Evolutionary conservation across 1,140 invertebrate species (phyloP).

Genomic region (Drosophila nasuta): DNA sequence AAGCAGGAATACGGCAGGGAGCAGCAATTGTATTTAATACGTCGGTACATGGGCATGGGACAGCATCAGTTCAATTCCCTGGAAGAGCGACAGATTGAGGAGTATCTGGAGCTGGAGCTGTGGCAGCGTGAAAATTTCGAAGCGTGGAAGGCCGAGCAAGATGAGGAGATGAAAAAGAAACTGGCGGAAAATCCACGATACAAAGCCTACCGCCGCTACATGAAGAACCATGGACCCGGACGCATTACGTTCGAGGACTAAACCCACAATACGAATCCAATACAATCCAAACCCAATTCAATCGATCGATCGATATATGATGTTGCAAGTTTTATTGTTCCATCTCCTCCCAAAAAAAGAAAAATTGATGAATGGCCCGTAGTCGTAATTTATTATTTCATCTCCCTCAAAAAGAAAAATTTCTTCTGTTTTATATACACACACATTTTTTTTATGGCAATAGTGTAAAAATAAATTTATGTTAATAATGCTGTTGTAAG

Average conservation of each 20-base stretch:
- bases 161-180: constrained; percentile 93
- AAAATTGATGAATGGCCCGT: neutral
- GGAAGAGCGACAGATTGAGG: constrained; percentile 90
- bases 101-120: constrained; percentile 90
- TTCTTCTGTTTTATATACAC: constrained; percentile 7
- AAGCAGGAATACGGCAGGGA: constrained; percentile 92
- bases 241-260: constrained; percentile 92
- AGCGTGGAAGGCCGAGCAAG: constrained; percentile 92
- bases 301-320: constrained; percentile 15
- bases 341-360: constrained; percentile 33
- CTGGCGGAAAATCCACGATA: constrained; percentile 91
- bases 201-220: constrained; percentile 92
- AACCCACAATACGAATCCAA: constrained; percentile 5
- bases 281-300: too few species aligned
- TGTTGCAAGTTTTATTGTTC: constrained; percentile 73
- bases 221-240: constrained; percentile 92
- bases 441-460: constrained; percentile 35
- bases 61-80: constrained; percentile 89
- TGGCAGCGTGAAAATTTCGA: constrained; percentile 93
- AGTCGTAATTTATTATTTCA: constrained; percentile 40
- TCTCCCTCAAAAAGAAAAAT: neutral
- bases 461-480: constrained; percentile 60
- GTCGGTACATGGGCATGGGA: constrained; percentile 90
- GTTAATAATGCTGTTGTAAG: constrained; percentile 52
- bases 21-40: constrained; percentile 93